Evolutionary conservation across 2,888 invertebrate genomes (phyloP), one percentile per base, ranked within the genome.

Genomic region (Xylophagus ater): DNA sequence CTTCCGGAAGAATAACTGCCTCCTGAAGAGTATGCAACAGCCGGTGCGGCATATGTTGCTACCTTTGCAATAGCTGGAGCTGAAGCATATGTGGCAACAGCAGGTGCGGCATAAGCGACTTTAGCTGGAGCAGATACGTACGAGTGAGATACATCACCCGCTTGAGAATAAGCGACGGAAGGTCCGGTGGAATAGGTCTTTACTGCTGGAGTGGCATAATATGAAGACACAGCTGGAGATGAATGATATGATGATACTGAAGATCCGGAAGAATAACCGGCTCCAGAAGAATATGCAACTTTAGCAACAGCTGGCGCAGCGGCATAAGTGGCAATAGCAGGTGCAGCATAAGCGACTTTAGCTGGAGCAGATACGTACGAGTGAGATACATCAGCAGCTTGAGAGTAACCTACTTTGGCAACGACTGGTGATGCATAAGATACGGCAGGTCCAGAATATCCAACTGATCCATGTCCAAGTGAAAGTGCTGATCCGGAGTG

Each of bases 401-500:
- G 33, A 4, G 44, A 31, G 30, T 45, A 40, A 19, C 40, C 32
- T 7, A 35, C 18, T 41, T 47, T 38, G 13, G 43, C 37, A 9
- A 38, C 23, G 34, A 30, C 41, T 10, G 38, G 47, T 45, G 35
- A 29, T 36, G 51, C 12, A 37, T 49, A 30, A 38, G 47, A 13
- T 36, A 47, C 21, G 3, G 49, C 44, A 0, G 54, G 56, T 4
- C 52, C 46, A 3, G 49, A 35, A 13, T 13, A 17, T 8, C 8
- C 30, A 30, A 30, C 14, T 15, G 15, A 15, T 21, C 47, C 43
- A 32, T 45, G 47, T 26, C 50, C 49, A 7, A 53, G 43, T n/a
- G 60, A 55, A 20, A 66, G 51, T 1, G 59, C 55, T 32, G 66
- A 68, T 4, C 68, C 60, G 30, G 49, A 15, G 12, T 42, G 24